Evolutionary conservation across 2,113 vertebrate genomes (phyloP).

Genomic region (Nanorana parkeri): DNA sequence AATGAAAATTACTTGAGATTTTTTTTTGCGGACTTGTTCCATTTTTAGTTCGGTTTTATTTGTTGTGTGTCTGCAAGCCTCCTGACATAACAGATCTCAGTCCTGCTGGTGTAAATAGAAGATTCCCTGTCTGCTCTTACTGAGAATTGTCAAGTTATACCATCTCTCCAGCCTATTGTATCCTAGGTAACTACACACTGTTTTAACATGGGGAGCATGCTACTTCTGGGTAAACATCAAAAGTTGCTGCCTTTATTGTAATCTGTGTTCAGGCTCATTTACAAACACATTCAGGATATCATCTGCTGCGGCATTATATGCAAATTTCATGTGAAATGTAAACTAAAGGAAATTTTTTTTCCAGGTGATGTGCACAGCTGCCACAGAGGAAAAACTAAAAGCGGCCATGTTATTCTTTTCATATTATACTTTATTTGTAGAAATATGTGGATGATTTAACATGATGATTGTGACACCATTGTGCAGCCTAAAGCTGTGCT

Average conservation of each 20-base stretch:
- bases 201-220: not conserved
- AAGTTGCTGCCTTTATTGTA: not conserved
- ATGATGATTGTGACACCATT: no score
- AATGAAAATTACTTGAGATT: slow-evolving; percentile 69
- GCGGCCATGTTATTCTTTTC: no score
- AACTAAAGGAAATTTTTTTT: not conserved
- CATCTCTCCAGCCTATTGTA: not conserved
- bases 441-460: no score
- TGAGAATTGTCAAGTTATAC: not conserved
- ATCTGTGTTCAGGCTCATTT: not conserved
- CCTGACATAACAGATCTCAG: slow-evolving; percentile 15
- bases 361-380: not conserved
- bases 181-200: slow-evolving; percentile 2
- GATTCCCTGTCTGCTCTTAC: slow-evolving; percentile 26
- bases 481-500: no score
- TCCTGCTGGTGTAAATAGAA: slow-evolving; percentile 38
- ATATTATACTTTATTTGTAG: no score
- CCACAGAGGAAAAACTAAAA: not conserved
- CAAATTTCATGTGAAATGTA: not conserved
- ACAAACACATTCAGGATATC: not conserved
- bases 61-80: slow-evolving; percentile 35
- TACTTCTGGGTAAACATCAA: slow-evolving; percentile 8
- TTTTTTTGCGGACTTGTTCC: slow-evolving; percentile 19
- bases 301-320: not conserved
- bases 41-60: slow-evolving; percentile 41